These are phyloP conservation scores for Platyura marginata DNA, from an alignment of 1,140 invertebrate species.

Conservation along the genomic window DNA sequence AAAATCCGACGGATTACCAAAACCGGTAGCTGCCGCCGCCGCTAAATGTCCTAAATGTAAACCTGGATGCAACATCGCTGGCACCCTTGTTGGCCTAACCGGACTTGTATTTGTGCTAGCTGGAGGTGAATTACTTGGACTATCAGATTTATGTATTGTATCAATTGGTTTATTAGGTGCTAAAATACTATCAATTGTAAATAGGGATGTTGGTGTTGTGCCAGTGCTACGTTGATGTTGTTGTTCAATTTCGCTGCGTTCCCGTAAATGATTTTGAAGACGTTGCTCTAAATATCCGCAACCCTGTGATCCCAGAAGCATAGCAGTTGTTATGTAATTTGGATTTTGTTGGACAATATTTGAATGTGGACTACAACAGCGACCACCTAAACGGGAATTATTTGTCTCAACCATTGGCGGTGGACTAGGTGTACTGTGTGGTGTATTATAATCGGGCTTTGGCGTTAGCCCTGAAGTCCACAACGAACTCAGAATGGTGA, in stretches of 20 bases:
- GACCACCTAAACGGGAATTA: slow-evolving; percentile 8
- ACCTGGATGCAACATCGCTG: slow-evolving; percentile 27
- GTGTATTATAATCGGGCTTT: background rate
- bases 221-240: slow-evolving; percentile 20
- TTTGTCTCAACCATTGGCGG: slow-evolving; percentile 8
- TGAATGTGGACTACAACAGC: slow-evolving; percentile 6
- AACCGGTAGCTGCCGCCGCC: slow-evolving; percentile 32
- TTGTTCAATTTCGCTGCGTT: slow-evolving; percentile 8
- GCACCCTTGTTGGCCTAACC: slow-evolving; percentile 26
- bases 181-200: slow-evolving; percentile 66
- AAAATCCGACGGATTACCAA: slow-evolving; percentile 41
- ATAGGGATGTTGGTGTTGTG: slow-evolving; percentile 40
- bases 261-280: slow-evolving; percentile 9
- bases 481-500: slow-evolving; percentile 2
- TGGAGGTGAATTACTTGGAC: slow-evolving; percentile 17
- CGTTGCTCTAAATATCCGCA: slow-evolving; percentile 21
- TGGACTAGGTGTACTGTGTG: slow-evolving; percentile 9
- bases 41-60: slow-evolving; percentile 31
- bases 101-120: slow-evolving; percentile 24
- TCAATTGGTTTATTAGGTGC: slow-evolving; percentile 30
- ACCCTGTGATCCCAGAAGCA: slow-evolving; percentile 22
- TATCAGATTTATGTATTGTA: slow-evolving; percentile 12
- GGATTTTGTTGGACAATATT: slow-evolving; percentile 12
- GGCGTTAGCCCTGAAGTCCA: background rate
- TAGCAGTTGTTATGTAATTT: slow-evolving; percentile 19